Evolutionary conservation across 2,797 vertebrate species (phyloP).

Genomic region (Coluber constrictor): DNA sequence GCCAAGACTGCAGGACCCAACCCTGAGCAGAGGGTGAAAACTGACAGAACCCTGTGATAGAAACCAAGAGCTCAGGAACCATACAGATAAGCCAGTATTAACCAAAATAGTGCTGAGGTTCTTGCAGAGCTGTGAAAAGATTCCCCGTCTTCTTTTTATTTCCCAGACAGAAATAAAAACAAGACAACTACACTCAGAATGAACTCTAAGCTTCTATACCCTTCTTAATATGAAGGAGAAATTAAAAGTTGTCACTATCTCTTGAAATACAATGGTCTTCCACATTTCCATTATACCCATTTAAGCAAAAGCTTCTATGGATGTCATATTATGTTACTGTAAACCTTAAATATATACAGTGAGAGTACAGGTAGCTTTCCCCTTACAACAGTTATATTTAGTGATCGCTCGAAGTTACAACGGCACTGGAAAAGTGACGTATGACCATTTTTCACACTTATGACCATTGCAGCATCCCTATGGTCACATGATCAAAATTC

Average conservation of each 20-base stretch:
- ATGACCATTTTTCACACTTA: not conserved
- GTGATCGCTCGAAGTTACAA: not conserved
- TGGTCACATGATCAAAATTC: not conserved
- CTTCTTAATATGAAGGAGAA: not conserved
- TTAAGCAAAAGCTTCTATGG: not conserved
- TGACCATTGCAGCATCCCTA: not conserved
- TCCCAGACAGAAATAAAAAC: not conserved
- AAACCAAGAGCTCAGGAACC: not conserved
- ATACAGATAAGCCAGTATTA: not conserved
- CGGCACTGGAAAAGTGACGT: too few relatives aligned
- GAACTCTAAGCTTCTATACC: not conserved
- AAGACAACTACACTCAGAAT: not conserved
- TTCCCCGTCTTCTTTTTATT: not conserved
- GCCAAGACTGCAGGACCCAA: not conserved
- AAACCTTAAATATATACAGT: not conserved
- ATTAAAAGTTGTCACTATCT: not conserved
- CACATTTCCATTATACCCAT: not conserved
- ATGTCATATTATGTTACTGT: not conserved
- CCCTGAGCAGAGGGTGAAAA: not conserved
- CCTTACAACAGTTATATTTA: not conserved
- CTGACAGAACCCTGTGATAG: not conserved
- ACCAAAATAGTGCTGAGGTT: not conserved
- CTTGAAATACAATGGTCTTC: not conserved
- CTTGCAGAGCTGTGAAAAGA: not conserved
- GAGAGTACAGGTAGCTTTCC: not conserved